These are phyloP conservation scores for Naja naja DNA, from an alignment of 2,113 vertebrate genomes.

Conservation along the genomic window DNA sequence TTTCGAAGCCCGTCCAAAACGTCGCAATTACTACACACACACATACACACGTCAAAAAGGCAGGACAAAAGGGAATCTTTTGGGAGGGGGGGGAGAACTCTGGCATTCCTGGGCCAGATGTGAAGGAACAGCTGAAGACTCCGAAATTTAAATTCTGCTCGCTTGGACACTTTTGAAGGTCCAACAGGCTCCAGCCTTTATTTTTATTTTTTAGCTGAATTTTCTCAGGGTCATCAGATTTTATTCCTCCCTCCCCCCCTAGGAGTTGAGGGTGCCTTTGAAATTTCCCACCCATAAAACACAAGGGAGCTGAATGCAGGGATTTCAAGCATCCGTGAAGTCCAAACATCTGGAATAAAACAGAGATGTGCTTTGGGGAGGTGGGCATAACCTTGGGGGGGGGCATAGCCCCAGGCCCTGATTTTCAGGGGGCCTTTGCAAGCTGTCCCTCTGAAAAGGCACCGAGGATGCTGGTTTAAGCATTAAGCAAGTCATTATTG, in stretches of 20 bases:
- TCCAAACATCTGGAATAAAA: not conserved
- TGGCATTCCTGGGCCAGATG: not conserved
- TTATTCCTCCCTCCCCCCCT: not conserved
- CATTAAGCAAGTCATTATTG: not conserved
- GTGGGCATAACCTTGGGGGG: not conserved
- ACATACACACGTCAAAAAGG: slow-evolving; percentile 8
- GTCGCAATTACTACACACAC: slow-evolving; percentile 12
- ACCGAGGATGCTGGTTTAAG: not conserved
- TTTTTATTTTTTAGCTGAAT: not conserved
- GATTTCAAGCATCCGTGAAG: not conserved
- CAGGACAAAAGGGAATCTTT: slow-evolving; percentile 44
- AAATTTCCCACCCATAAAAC: not conserved
- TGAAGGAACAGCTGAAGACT: not conserved
- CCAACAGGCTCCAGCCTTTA: not conserved
- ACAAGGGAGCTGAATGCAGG: not conserved
- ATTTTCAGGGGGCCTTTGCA: not conserved
- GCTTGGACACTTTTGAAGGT: not conserved
- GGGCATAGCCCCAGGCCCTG: not conserved
- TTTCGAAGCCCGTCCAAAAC: slow-evolving; percentile 8
- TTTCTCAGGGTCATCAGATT: not conserved
- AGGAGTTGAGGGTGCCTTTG: not conserved
- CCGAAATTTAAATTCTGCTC: not conserved
- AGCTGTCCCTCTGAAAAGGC: not conserved
- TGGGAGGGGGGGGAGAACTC: accelerated
- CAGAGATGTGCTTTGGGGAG: not conserved